Percentiles rank a stretch among this genome's conserved stretches.
Evolutionary conservation across 2,888 invertebrate species (phyloP).

Genomic region (Danaus chrysippus): DNA sequence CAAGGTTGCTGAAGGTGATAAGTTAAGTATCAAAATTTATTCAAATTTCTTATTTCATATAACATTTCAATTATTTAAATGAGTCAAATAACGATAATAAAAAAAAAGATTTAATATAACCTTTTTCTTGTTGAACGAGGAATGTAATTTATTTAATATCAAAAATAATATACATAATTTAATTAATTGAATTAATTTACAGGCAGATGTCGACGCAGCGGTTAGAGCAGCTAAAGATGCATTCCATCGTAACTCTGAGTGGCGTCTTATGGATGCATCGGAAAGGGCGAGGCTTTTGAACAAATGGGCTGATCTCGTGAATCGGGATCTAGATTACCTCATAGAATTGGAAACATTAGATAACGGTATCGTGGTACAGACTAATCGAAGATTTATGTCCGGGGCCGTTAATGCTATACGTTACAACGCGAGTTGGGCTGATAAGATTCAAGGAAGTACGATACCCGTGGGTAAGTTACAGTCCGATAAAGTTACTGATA

Average conservation of each 20-base stretch:
- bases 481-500: neutral
- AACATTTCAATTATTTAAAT: neutral
- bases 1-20: slow-evolving; percentile 89
- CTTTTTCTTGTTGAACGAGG: too few species aligned
- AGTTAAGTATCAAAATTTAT: slow-evolving; percentile 69
- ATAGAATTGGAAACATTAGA: slow-evolving; percentile 93
- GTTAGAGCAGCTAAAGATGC: slow-evolving; percentile 86
- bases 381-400: slow-evolving; percentile 78
- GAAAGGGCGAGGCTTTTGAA: slow-evolving; percentile 85
- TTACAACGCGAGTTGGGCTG: slow-evolving; percentile 93
- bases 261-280: slow-evolving; percentile 91
- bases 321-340: slow-evolving; percentile 84
- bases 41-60: neutral
- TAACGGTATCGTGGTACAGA: slow-evolving; percentile 89
- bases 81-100: neutral
- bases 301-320: slow-evolving; percentile 87
- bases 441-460: slow-evolving; percentile 88
- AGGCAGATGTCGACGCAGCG: slow-evolving; percentile 86
- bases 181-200: slow-evolving; percentile 7
- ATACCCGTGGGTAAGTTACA: slow-evolving; percentile 75
- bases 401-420: slow-evolving; percentile 75
- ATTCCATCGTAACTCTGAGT: slow-evolving; percentile 83
- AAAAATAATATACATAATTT: neutral
- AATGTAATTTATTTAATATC: too few species aligned
- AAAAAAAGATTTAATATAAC: too few species aligned